Base-by-base conservation (phyloP, 2,888 invertebrate species). In the Stenoptilia bipunctidactyla region DNA sequence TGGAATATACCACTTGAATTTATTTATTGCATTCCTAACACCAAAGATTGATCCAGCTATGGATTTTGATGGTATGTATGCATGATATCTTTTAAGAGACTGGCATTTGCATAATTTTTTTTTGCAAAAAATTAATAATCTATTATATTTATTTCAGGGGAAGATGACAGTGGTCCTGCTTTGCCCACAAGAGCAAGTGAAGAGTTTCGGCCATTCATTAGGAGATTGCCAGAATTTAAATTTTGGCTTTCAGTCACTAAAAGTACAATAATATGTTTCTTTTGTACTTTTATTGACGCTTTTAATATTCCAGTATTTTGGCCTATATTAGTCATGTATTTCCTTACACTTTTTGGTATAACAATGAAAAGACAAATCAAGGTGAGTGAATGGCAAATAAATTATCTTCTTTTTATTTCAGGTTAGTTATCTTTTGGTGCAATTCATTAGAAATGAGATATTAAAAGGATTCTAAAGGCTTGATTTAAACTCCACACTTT, bases 291-390 rank as follows among this genome's bases (percentile, higher is more conserved):
- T 79, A 97, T 99, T 72, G 97, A 98, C 63, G 92, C 93, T 58
- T 97, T 98, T 80, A 97, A 99, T 87, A 93, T 99, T 74, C 99
- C 99, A 66, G 99, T 99, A 60, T 99, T 99, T 85, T 99, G 99
- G 99, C 99, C 99, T 45, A 99, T 99, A 62, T 88, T 99, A 71
- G 97, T 99, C 61, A 96, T 99, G 94, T 99, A 99, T 85, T 99
- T 99, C 85, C 94, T 99, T 67, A 96, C 98, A 43, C 86, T 99
- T 54, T 96, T 98, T 84, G 94, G 96, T 82, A 94, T 99, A 67
- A 99, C 99, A 43, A 98, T 99, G 98, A 99, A 98, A 85, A 90
- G 98, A 64, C 99, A 99, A 87, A 99, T 99, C 62, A 98, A 93
- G 92, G 97, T 97, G 79, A 87, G 82, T 48, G 13, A 33, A n/a